phyloP scores from a whole-genome alignment of 2,113 vertebrate species.

The Petromus typicus region DNA sequence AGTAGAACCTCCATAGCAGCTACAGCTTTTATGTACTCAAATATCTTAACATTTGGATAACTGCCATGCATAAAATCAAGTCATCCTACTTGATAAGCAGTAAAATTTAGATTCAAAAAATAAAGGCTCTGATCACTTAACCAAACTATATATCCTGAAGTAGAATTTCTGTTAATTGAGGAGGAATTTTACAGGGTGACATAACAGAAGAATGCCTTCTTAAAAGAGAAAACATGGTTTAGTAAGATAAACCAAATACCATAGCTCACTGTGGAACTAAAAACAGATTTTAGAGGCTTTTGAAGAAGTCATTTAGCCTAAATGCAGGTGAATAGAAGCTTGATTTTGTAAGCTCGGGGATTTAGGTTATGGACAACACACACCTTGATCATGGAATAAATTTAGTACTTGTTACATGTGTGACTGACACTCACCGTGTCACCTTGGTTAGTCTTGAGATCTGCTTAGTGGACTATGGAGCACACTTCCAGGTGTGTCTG shows the following conservation, averaged over 20 bases:
- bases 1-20: rapidly evolving
- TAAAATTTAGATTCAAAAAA: not conserved
- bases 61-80: not conserved
- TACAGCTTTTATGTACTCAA: too few species aligned
- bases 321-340: not conserved
- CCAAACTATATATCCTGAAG: not conserved
- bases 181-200: not conserved
- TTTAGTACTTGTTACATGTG: not conserved
- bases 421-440: not conserved
- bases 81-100: not conserved
- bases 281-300: not conserved
- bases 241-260: not conserved
- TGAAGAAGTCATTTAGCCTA: not conserved
- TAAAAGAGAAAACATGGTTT: not conserved
- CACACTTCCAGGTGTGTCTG: not conserved
- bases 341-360: too few species aligned
- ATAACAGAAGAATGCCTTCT: not conserved
- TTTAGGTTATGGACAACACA: rapidly evolving
- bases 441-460: not conserved
- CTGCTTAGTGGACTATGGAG: not conserved
- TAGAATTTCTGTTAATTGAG: not conserved
- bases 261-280: not conserved
- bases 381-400: rapidly evolving
- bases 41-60: rapidly evolving
- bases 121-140: not conserved